Conservation (phyloP, 2,888 invertebrate species). For the Argyresthia goedartella region DNA sequence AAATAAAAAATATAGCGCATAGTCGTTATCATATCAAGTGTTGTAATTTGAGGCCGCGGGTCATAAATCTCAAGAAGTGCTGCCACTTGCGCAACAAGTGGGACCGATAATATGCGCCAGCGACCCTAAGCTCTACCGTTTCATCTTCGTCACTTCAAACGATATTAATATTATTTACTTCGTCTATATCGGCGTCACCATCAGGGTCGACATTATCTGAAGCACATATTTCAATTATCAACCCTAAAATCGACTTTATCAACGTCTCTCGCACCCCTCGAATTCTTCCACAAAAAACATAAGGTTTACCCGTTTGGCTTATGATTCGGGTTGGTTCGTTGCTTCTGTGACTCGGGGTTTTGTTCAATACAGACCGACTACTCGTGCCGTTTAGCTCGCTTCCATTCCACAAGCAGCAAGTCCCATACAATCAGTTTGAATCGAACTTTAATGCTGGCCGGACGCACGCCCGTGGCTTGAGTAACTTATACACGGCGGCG, state of each 20-base stretch:
- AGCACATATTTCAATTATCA: neutral
- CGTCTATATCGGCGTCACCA: neutral
- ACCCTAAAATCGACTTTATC: neutral
- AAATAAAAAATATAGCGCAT: constrained; percentile 15
- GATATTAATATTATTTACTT: constrained; percentile 2
- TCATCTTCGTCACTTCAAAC: constrained; percentile 5
- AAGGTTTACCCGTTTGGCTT: constrained; percentile 47
- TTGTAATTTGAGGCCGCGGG: constrained; percentile 48
- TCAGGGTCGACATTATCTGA: too few relatives aligned
- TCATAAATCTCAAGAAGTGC: constrained; percentile 54
- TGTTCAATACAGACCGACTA: constrained; percentile 41
- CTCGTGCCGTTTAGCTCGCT: constrained; percentile 12
- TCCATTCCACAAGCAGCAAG: too few relatives aligned
- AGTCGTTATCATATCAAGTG: constrained; percentile 44
- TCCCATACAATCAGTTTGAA: constrained; percentile 30
- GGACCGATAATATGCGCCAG: constrained; percentile 3
- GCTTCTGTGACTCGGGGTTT: constrained; percentile 50
- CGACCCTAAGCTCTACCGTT: neutral
- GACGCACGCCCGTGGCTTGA: constrained; percentile 36
- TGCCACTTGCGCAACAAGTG: constrained; percentile 58
- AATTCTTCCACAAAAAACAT: constrained; percentile 23
- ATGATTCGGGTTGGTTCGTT: constrained; percentile 46
- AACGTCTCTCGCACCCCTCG: neutral
- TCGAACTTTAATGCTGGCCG: constrained; percentile 33
- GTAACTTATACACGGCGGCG: constrained; percentile 19